Base-by-base conservation (phyloP, 2,888 invertebrate species). In the Ceriagrion tenellum region DNA sequence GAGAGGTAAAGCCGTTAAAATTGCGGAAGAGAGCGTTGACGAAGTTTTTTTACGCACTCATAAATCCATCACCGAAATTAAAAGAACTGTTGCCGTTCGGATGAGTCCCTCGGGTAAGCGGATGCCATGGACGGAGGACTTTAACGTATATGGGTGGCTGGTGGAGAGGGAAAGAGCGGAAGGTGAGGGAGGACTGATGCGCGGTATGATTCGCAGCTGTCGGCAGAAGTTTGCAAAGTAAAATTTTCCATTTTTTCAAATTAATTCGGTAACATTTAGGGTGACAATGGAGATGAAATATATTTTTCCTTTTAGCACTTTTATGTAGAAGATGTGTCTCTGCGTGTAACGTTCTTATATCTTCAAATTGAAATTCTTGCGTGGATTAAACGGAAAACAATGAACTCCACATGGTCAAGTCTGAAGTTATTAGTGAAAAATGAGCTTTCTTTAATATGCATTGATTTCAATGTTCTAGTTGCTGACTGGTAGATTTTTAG, bases 1-100 rank as follows among this genome's bases (percentile, higher is more conserved):
- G 81, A 81, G 81, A 81, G 35, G 81, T 81, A 81, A 81, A 81
- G 81, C 81, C 81, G 81, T 81, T 81, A 35, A 81, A 81, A 81
- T 81, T 81, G 81, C 81, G 81, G 81, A 81, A 35, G 81, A 35
- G 35, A 16, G 2, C 8, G 81, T 35, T 35, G 81, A 8, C 35
- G 81, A 35, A 81, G 81, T 81, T 81, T 81, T 81, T 35, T 81
- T 35, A 81, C 81, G 81, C 35, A 35, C 81, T 81, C 81, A 81
- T 81, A 81, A 81, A 81, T 81, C 69, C 69, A 69, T 69, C 81
- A 35, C 35, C 30, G 35, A 81, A 81, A 81, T 81, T 35, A 81
- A 81, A 81, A 81, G 13, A 35, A 35, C 35, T 18, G 30, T 35
- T 81, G 35, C 81, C 81, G 81, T 81, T 81, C 10, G 81, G 81